Base-by-base conservation (phyloP, 2,888 invertebrate species). In the Apamea sordens region DNA sequence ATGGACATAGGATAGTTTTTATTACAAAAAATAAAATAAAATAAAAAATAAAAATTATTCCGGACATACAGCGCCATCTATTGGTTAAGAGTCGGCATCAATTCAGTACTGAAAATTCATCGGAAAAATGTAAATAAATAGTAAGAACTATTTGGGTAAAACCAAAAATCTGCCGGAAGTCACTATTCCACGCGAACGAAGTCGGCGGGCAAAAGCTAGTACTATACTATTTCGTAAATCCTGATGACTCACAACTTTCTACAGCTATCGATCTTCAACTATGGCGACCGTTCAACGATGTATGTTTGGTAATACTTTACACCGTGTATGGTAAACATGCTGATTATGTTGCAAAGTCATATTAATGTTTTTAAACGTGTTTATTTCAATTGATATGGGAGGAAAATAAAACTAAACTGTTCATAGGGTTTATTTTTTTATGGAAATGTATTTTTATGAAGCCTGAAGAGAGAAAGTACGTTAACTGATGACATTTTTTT, bases 211-310 rank as follows among this genome's bases (percentile, higher is more conserved):
- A n/a, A n/a, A n/a, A n/a, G n/a, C n/a, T n/a, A n/a, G n/a, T 76
- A 71, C 36, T 13, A 24, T 41, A 28, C 64, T 72, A 80, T 88
- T 86, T 84, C 75, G 86, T 85, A 80, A 80, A 80, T 70, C 75
- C 77, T 75, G 28, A 64, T 88, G 86, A 89, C 59, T 86, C 88
- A 87, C 21, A n/a, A 76, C 89, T 89, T 89, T 89, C 89, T 84
- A 85, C 73, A 63, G 68, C 77, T 68, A 88, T 88, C 80, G 83
- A 86, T 82, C 83, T 79, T 36, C 36, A 69, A 76, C 79, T 50
- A 89, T 82, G 89, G 86, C 68, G 71, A 36, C 28, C 28, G 28
- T 36, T 68, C 77, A 47, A 53, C 76, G 75, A 76, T 50, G 75
- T 80, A 76, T 50, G 75, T 80, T 83, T 86, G 73, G 82, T 71